These are phyloP conservation scores for Andrena praecox DNA, from an alignment of 2,888 invertebrate genomes.

Conservation along the genomic window DNA sequence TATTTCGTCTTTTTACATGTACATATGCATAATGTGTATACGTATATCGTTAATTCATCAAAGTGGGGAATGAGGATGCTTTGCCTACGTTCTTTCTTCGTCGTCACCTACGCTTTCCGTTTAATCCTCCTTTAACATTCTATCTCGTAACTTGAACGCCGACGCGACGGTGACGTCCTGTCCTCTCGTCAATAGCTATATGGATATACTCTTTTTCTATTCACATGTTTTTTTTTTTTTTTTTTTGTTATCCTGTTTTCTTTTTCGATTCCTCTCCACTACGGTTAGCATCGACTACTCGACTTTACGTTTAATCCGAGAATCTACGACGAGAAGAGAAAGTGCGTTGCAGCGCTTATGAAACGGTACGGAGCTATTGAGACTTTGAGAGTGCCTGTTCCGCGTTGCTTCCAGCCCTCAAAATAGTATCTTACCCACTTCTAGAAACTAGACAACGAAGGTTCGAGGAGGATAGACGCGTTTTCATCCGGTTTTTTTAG, in stretches of 20 bases:
- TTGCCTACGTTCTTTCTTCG: constrained; percentile 6
- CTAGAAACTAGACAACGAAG: constrained; percentile 66
- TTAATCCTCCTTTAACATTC: constrained; percentile 28
- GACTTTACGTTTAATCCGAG: constrained; percentile 4
- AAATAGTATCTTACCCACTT: constrained; percentile 64
- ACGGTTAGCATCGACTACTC: background rate
- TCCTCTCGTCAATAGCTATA: background rate
- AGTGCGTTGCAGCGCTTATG: constrained; percentile 3
- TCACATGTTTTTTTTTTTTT: background rate
- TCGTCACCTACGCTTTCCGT: constrained; percentile 3
- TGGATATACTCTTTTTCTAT: constrained; percentile 15
- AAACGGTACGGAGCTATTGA: constrained; percentile 19
- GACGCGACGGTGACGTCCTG: constrained; percentile 7
- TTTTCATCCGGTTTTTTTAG: constrained; percentile 63
- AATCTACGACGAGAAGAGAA: constrained; percentile 27
- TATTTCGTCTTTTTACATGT: constrained; percentile 48
- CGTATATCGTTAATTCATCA: constrained; percentile 43
- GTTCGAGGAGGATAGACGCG: constrained; percentile 62
- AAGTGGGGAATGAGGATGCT: constrained; percentile 42
- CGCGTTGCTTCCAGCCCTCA: constrained; percentile 22
- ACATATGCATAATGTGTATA: constrained; percentile 44
- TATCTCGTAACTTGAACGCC: constrained; percentile 14
- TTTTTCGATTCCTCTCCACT: constrained; percentile 12
- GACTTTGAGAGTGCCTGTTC: background rate
- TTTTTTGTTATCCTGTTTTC: background rate